Evolutionary conservation across 2,797 vertebrate genomes (phyloP).

Genomic region (Coluber constrictor): DNA sequence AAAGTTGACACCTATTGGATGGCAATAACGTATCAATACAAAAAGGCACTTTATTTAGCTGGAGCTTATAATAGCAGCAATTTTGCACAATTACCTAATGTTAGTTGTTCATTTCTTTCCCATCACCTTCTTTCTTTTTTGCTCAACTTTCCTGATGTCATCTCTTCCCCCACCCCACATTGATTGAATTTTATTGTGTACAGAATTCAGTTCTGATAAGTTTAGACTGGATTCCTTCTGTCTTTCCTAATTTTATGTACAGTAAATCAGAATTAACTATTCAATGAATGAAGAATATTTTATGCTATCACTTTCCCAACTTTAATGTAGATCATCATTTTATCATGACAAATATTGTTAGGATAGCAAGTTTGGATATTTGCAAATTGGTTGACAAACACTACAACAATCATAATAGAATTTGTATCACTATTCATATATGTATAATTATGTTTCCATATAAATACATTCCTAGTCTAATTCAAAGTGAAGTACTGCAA

Average conservation of each 20-base stretch:
- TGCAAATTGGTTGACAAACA: background rate
- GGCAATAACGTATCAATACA: background rate
- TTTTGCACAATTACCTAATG: background rate
- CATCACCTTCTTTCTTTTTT: conserved; percentile 30
- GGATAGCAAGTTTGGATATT: background rate
- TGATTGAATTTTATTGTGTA: background rate
- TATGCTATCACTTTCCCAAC: background rate
- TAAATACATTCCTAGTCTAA: background rate
- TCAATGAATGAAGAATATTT: background rate
- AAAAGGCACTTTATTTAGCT: background rate
- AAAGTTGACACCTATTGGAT: background rate
- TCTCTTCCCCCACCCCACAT: no score
- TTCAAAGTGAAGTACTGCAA: background rate
- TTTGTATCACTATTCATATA: background rate
- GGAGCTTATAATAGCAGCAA: background rate
- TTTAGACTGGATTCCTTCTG: background rate
- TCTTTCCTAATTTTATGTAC: background rate
- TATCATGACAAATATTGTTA: background rate
- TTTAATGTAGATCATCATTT: background rate
- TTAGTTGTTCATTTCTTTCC: background rate
- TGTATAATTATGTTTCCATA: background rate
- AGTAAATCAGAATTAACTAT: background rate
- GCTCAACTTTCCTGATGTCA: conserved; percentile 10
- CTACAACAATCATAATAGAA: background rate
- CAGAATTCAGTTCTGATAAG: background rate